Percentiles rank a stretch among this genome's conserved stretches.
These are phyloP conservation scores for Metopolophium dirhodum DNA, from an alignment of 1,140 invertebrate species.

Conservation along the genomic window DNA sequence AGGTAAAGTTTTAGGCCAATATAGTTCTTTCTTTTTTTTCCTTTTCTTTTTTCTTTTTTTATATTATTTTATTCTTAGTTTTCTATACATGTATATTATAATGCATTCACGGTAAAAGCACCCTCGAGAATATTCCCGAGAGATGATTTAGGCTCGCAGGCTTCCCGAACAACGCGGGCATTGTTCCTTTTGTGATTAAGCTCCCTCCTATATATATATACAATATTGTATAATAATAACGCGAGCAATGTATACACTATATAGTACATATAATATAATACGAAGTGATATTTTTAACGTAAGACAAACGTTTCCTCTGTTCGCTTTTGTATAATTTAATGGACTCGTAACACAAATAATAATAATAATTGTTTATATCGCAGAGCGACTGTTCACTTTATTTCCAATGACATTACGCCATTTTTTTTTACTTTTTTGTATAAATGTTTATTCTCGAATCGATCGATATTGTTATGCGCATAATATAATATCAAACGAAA, in stretches of 20 bases:
- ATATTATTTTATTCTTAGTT: conserved; percentile 10
- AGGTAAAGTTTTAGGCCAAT: background rate
- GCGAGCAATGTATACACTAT: background rate
- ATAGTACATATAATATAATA: background rate
- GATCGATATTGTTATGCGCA: background rate
- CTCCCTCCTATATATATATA: background rate
- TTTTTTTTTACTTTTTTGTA: too few species aligned
- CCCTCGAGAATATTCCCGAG: conserved; percentile 48
- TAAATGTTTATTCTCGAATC: background rate
- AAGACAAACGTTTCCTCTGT: background rate
- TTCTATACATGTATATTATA: conserved; percentile 16
- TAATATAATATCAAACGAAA: background rate
- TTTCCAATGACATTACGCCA: background rate
- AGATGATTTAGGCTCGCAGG: conserved; percentile 39
- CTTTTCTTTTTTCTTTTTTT: background rate
- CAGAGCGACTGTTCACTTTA: background rate
- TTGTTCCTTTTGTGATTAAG: conserved; percentile 44
- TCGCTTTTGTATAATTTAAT: background rate
- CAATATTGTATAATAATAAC: background rate
- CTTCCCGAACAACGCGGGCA: conserved; percentile 44
- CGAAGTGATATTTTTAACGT: background rate
- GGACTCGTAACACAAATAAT: background rate
- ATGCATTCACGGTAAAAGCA: conserved; percentile 38
- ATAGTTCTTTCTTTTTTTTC: background rate
- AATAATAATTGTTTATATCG: background rate